Percentiles rank a stretch among this genome's conserved stretches.
These are phyloP conservation scores for Calliopsis andreniformis DNA, from an alignment of 1,140 invertebrate species.

Conservation along the genomic window DNA sequence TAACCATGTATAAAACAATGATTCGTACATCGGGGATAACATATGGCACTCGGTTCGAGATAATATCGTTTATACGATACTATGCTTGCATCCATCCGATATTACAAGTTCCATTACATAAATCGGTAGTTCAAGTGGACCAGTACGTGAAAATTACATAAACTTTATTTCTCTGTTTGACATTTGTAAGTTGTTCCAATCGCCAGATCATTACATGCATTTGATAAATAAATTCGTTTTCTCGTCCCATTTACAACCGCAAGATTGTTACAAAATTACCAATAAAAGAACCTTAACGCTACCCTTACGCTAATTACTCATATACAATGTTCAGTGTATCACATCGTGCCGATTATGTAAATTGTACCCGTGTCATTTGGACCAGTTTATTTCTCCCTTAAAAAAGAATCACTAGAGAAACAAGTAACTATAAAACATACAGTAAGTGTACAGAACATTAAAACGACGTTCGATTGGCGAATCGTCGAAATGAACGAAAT, in stretches of 20 bases:
- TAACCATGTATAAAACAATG: neutral
- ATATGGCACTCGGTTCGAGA: constrained; percentile 24
- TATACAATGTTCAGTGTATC: constrained; percentile 19
- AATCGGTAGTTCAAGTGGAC: neutral
- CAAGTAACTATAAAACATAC: neutral
- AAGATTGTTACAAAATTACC: neutral
- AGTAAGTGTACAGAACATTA: neutral
- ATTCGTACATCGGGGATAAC: neutral
- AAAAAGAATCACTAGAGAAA: neutral
- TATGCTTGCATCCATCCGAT: neutral
- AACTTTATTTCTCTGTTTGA: constrained; percentile 24
- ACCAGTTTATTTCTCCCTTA: neutral
- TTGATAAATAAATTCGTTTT: constrained; percentile 13
- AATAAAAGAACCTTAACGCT: neutral
- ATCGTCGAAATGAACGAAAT: constrained; percentile 2
- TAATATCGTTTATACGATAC: neutral
- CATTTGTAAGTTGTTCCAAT: neutral
- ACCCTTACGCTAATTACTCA: constrained; percentile 5
- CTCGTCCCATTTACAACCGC: neutral
- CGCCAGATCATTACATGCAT: neutral
- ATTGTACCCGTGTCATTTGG: constrained; percentile 12
- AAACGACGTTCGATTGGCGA: no score
- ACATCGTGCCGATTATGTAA: constrained; percentile 22
- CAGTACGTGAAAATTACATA: constrained; percentile 1
- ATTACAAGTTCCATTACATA: neutral